These are phyloP conservation scores for Syrmaticus mikado DNA, from an alignment of 2,113 vertebrate species.

Conservation along the genomic window DNA sequence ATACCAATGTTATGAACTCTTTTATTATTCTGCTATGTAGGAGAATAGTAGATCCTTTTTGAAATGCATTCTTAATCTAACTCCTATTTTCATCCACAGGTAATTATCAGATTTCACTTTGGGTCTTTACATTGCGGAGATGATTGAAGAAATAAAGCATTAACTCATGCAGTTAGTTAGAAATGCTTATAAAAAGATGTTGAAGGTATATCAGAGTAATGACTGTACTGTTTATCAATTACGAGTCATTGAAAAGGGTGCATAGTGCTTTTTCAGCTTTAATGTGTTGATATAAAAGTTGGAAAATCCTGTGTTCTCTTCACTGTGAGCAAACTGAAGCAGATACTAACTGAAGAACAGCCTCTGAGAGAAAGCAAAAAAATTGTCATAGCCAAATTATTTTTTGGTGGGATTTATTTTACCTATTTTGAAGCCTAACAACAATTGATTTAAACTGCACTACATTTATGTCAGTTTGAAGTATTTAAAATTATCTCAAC, in stretches of 20 bases:
- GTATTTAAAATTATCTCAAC: not conserved
- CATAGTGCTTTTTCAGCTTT: not conserved
- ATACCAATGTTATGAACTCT: slow-evolving; percentile 51
- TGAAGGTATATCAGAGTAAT: not conserved
- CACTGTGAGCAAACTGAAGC: not conserved
- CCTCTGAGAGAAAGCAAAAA: not conserved
- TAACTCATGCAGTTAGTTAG: not conserved
- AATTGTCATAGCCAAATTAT: not conserved
- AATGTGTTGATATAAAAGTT: not conserved
- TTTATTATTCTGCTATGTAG: not conserved
- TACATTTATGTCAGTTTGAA: not conserved
- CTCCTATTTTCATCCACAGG: not conserved
- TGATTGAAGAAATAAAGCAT: not conserved
- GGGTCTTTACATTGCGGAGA: not conserved
- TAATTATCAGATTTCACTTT: slow-evolving; percentile 17
- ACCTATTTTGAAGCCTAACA: not conserved
- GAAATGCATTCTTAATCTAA: not conserved
- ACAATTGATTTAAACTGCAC: not conserved
- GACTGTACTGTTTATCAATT: not conserved
- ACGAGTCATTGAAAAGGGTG: not conserved
- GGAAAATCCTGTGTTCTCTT: not conserved
- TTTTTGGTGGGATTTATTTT: not conserved
- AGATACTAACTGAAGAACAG: not conserved
- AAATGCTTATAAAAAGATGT: not conserved
- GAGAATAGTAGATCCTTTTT: not conserved